Conservation (phyloP, 1,140 invertebrate genomes). For the Atopsyche davidsoni region DNA sequence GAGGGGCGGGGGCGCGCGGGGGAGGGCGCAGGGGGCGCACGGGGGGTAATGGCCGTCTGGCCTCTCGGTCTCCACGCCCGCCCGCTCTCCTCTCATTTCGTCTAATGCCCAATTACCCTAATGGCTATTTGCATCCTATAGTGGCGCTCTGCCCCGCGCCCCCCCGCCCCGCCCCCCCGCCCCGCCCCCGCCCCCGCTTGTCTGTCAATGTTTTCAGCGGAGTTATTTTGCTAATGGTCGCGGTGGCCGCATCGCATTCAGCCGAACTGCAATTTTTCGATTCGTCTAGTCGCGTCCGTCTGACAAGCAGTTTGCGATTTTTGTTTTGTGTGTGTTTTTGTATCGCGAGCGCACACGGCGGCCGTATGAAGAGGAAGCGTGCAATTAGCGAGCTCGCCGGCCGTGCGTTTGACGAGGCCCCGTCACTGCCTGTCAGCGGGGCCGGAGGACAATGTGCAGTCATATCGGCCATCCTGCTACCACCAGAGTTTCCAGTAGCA, state of each 20-base stretch:
- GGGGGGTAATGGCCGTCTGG: slow-evolving; percentile 18
- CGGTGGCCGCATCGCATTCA: slow-evolving; percentile 26
- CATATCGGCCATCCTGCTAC: too few relatives aligned
- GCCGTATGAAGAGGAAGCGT: too few relatives aligned
- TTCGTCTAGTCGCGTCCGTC: slow-evolving; percentile 8
- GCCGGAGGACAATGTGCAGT: too few relatives aligned
- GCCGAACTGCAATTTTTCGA: slow-evolving; percentile 21
- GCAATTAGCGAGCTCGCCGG: too few relatives aligned
- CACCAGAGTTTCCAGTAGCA: too few relatives aligned
- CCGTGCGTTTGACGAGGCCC: too few relatives aligned
- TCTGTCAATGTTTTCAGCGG: slow-evolving; percentile 30
- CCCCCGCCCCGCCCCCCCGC: slow-evolving; percentile 3
- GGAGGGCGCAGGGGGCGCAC: slow-evolving; percentile 15
- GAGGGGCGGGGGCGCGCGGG: slow-evolving; percentile 3
- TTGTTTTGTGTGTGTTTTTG: too few relatives aligned
- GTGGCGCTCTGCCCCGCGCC: slow-evolving; percentile 12
- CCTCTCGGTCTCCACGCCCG: slow-evolving; percentile 3
- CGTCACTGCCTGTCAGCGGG: too few relatives aligned
- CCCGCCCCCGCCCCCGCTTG: slow-evolving; percentile 9
- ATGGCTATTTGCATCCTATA: slow-evolving; percentile 32
- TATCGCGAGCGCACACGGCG: too few relatives aligned
- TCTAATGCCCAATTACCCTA: slow-evolving; percentile 33
- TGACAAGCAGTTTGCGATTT: not conserved
- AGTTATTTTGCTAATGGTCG: slow-evolving; percentile 30
- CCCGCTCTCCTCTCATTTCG: slow-evolving; percentile 28